Base-by-base conservation (phyloP, 2,888 invertebrate species). In the Eristalis arbustorum region DNA sequence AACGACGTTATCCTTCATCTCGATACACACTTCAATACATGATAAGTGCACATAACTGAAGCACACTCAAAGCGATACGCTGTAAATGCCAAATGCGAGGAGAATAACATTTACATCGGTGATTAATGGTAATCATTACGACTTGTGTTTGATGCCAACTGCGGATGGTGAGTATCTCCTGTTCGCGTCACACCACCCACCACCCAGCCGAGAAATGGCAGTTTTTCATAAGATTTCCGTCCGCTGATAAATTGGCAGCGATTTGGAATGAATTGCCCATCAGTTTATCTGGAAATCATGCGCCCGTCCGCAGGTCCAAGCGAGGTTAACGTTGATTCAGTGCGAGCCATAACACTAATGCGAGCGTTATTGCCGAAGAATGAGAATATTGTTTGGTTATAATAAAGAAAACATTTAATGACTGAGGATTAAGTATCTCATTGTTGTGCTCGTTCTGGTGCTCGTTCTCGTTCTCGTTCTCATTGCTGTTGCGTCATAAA, bases 261-360 rank as follows among this genome's bases (percentile, higher is more conserved):
- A 80, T 80, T 74, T 57, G 31, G 80, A 40, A 68, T 74, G 63
- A 80, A 80, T 74, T 69, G 74, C 80, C 69, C 69, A 64, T 62
- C 74, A 69, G 74, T 74, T 80, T 74, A 80, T 80, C 74, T 74
- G 40, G n/a, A 59, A 80, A 74, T 59, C 59, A 69, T 68, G 68
- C 63, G 68, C 74, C 68, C 68, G 67, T 80, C 68, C 57, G 62
- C 73, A 74, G 25, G 64, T 74, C 73, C 56, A 18, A 59, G 25
- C 3, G 40, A 61, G 61, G 68, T 74, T 80, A 73, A 74, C 69
- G 63, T 74, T 74, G 80, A 80, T 80, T 74, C 80, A 80, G 74
- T 80, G 68, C 5, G 63, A 69, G 56, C 74, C 57, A 80, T 80
- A 69, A 80, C 37, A 40, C 63, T 74, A 80, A 80, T 80, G 74